These are phyloP conservation scores for Anneissia japonica DNA, from an alignment of 35 echinoderm and acorn worm species.

Conservation along the genomic window DNA sequence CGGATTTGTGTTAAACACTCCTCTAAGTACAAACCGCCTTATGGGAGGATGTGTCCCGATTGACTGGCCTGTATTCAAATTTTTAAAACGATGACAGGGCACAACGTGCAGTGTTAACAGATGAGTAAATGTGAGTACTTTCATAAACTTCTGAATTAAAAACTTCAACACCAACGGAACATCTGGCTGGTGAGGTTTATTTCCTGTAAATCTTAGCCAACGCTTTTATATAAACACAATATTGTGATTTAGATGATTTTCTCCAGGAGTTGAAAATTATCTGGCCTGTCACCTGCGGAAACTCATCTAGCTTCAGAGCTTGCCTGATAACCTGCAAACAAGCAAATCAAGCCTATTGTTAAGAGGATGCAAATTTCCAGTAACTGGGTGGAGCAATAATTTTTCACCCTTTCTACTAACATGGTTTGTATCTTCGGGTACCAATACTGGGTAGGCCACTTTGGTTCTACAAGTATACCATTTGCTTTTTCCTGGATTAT, in stretches of 20 bases:
- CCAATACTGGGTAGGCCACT: slow-evolving; percentile 22
- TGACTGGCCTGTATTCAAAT: slow-evolving; percentile 9
- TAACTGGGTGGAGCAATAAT: background rate
- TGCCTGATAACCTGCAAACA: slow-evolving; percentile 59
- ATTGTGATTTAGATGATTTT: slow-evolving; percentile 39
- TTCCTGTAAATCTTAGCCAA: slow-evolving; percentile 53
- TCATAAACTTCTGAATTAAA: slow-evolving; percentile 18
- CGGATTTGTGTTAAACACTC: slow-evolving; percentile 45
- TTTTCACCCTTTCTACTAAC: slow-evolving; percentile 2
- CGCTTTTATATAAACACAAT: slow-evolving; percentile 33
- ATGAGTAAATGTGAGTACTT: slow-evolving; percentile 27
- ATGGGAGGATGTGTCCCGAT: slow-evolving; percentile 46
- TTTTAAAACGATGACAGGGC: slow-evolving; percentile 34
- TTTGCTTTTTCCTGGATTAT: too few relatives aligned
- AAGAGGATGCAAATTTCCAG: slow-evolving; percentile 8
- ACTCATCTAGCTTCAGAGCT: slow-evolving; percentile 18
- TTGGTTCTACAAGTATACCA: too few relatives aligned
- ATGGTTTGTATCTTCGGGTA: slow-evolving; percentile 44
- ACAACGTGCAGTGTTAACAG: slow-evolving; percentile 51
- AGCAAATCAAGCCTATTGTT: slow-evolving; percentile 13
- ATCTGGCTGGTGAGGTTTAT: slow-evolving; percentile 1
- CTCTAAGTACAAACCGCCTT: slow-evolving; percentile 49
- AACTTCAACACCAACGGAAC: slow-evolving; percentile 32
- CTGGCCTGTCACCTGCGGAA: slow-evolving; percentile 31
- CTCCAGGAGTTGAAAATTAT: slow-evolving; percentile 67